Percentiles rank a stretch among this genome's conserved stretches.
Conservation (phyloP, 2,797 vertebrate species). For the Chaenodraco wilsoni region DNA sequence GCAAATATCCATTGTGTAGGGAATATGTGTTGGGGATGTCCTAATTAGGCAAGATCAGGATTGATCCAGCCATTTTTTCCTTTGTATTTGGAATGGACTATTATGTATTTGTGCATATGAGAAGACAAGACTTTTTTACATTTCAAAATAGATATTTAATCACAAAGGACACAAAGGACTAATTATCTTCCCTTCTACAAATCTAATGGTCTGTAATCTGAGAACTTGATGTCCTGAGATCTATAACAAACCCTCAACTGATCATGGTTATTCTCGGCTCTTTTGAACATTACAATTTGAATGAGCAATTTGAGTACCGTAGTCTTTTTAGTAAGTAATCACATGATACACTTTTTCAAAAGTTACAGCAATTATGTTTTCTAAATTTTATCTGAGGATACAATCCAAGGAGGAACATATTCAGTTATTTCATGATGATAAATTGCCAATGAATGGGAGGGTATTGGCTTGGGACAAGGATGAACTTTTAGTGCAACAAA, state of each 20-base stretch:
- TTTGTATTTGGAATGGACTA: background rate
- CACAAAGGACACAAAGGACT: constrained; percentile 17
- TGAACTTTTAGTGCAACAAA: constrained; percentile 67
- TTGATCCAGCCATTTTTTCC: constrained; percentile 12
- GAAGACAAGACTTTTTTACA: constrained; percentile 1
- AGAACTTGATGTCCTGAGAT: constrained; percentile 23
- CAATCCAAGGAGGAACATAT: constrained; percentile 37
- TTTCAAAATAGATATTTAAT: constrained; percentile 40
- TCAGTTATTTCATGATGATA: constrained; percentile 48
- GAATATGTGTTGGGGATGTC: background rate
- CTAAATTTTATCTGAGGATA: constrained; percentile 39
- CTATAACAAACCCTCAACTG: constrained; percentile 34
- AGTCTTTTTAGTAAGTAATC: constrained; percentile 50
- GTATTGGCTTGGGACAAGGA: constrained; percentile 54
- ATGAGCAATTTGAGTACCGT: constrained; percentile 36
- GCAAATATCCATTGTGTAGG: background rate
- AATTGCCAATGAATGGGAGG: constrained; percentile 44
- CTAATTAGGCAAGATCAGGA: constrained; percentile 21
- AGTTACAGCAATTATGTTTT: constrained; percentile 23
- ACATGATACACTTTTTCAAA: constrained; percentile 21
- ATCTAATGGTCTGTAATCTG: constrained; percentile 20
- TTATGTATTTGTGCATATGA: constrained; percentile 34
- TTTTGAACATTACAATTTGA: constrained; percentile 44
- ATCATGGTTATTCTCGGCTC: constrained; percentile 33
- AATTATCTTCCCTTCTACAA: constrained; percentile 17